Evolutionary conservation across 2,888 invertebrate genomes (phyloP), one percentile per base, ranked within the genome.

Genomic region (Microctonus brassicae): DNA sequence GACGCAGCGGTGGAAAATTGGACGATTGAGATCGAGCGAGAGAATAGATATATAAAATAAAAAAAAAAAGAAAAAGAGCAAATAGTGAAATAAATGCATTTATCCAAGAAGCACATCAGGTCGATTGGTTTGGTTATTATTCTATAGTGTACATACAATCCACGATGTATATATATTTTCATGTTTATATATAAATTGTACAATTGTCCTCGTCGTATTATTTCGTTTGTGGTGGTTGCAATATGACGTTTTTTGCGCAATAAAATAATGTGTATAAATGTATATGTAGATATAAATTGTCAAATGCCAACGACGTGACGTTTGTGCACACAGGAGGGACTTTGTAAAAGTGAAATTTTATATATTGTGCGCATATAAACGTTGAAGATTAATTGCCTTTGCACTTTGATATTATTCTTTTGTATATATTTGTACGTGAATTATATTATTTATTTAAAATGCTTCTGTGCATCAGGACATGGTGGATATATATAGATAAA

Each of bases 1-100:
- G 63, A 64, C 62, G 24, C 58, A 58, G 33, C n/a, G 20, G 26
- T 29, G 55, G 29, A 24, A 55, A 55, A 55, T 24, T 29, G 47
- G 17, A 47, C 47, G 17, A 47, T 47, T 47, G 47, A 47, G 47
- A 47, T 47, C 47, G 47, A 47, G 9, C 17, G 17, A 17, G 17
- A 5, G 29, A 29, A 29, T 29, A 7, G n/a, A n/a, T n/a, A 29
- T 24, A 34, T 20, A 55, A 20, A 53, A 72, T 5, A 47, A 47
- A 47, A 47, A 7, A 7, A 7, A 7, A n/a, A 47, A 6, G 7
- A 47, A 47, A 20, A 2, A 47, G 9, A 42, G n/a, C n/a, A 13
- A 47, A 29, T 5, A 47, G 47, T 17, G 1, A 47, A 17, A 47
- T 17, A 47, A 47, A 47, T 47, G 17, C 47, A 47, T 47, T 47